Conservation (phyloP, 2,888 invertebrate species). For the Antheraea yamamai region DNA sequence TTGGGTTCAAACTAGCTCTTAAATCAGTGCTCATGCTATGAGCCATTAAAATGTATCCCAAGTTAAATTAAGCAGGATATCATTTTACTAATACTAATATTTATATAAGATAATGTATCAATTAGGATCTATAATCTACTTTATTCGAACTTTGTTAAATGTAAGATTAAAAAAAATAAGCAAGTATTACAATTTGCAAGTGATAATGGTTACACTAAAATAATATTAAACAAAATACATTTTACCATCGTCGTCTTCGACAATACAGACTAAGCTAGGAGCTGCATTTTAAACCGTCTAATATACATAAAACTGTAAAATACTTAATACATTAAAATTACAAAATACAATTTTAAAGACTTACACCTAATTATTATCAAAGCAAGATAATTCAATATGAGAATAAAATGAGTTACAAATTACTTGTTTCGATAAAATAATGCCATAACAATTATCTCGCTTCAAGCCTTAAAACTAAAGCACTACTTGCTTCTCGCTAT, state of each 20-base stretch:
- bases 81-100: neutral
- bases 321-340: conserved; percentile 21
- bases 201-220: neutral
- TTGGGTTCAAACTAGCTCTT: neutral
- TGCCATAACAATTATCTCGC: neutral
- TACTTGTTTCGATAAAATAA: neutral
- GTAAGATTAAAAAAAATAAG: neutral
- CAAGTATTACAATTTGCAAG: neutral
- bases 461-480: neutral
- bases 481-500: neutral
- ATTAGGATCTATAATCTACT: neutral
- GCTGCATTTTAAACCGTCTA: conserved; percentile 29
- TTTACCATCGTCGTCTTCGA: too few relatives aligned
- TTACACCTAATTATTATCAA: neutral
- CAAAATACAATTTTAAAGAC: conserved; percentile 1
- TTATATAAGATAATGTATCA: neutral
- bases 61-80: neutral
- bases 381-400: neutral
- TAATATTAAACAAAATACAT: neutral
- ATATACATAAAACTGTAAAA: conserved; percentile 31
- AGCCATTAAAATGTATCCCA: neutral
- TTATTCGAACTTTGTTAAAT: neutral
- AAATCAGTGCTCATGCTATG: neutral
- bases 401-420: neutral
- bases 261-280: neutral